These are phyloP conservation scores for Steinernema khuongi DNA, from an alignment of 1,140 invertebrate species.

Conservation along the genomic window DNA sequence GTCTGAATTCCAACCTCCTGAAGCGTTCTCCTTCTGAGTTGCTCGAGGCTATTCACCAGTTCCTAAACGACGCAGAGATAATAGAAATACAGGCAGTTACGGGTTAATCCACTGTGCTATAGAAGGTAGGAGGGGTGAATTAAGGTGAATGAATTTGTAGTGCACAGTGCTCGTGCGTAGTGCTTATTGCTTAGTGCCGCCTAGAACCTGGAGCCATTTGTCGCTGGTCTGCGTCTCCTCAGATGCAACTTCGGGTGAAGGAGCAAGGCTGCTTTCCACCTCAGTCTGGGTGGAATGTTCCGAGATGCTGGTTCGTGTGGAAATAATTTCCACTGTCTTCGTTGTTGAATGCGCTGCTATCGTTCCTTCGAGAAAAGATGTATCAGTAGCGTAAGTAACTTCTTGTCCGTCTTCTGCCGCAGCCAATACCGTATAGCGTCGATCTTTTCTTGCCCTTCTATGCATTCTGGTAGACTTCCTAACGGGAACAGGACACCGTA, in stretches of 20 bases:
- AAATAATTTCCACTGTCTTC: not conserved
- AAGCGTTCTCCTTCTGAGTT: conserved; percentile 36
- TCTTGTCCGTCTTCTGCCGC: not conserved
- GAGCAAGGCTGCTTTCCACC: not conserved
- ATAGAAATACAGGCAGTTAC: not conserved
- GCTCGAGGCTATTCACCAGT: conserved; percentile 16
- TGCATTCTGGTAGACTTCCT: no score
- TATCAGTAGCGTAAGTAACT: not conserved
- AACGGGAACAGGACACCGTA: no score
- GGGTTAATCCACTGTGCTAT: conserved; percentile 7
- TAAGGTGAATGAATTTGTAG: not conserved
- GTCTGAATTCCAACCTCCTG: conserved; percentile 41
- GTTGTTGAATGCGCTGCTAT: not conserved
- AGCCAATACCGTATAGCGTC: no score
- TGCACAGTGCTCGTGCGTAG: not conserved
- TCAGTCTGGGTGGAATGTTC: not conserved
- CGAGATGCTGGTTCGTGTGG: not conserved
- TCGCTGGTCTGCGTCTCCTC: not conserved
- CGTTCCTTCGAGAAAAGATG: not conserved
- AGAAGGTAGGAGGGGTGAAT: not conserved
- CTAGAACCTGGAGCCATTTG: conserved; percentile 11
- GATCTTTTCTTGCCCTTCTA: no score
- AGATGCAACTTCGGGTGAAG: not conserved
- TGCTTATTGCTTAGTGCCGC: no score
- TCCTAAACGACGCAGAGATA: not conserved